Conservation (phyloP, 1,140 invertebrate genomes). For the Lordiphosa collinella region DNA sequence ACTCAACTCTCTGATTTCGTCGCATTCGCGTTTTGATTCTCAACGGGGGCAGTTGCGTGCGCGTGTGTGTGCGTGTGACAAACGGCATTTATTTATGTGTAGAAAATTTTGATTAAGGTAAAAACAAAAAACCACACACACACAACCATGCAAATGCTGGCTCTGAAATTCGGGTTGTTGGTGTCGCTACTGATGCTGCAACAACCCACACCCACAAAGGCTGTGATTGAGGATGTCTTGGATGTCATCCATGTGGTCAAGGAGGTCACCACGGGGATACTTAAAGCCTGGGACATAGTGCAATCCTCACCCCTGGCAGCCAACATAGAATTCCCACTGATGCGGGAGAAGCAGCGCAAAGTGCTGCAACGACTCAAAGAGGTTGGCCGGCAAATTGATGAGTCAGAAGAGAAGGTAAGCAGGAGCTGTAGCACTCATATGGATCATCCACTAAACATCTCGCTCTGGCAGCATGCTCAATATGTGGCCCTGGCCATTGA, state of each 20-base stretch:
- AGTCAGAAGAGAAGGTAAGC: conserved; percentile 64
- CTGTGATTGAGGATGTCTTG: conserved; percentile 81
- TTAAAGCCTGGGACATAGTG: conserved; percentile 84
- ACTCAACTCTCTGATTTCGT: conserved; percentile 27
- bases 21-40: conserved; percentile 57
- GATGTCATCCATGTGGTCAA: conserved; percentile 83
- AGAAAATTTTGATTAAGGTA: conserved; percentile 16
- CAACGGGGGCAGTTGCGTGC: conserved; percentile 45
- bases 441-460: not conserved
- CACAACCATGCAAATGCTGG: conserved; percentile 17
- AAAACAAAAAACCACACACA: conserved; percentile 13
- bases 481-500: conserved; percentile 70
- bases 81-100: conserved; percentile 4
- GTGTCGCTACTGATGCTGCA: conserved; percentile 22
- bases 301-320: conserved; percentile 81
- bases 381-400: conserved; percentile 79
- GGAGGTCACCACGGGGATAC: conserved; percentile 82
- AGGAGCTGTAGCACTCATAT: too few species aligned
- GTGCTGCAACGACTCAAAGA: conserved; percentile 80
- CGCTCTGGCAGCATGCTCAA: conserved; percentile 51
- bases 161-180: conserved; percentile 12
- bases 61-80: conserved; percentile 12
- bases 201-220: conserved; percentile 49
- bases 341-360: conserved; percentile 81
- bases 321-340: conserved; percentile 82